Conservation (phyloP, 2,113 vertebrate species). For the Dipodomys spectabilis region DNA sequence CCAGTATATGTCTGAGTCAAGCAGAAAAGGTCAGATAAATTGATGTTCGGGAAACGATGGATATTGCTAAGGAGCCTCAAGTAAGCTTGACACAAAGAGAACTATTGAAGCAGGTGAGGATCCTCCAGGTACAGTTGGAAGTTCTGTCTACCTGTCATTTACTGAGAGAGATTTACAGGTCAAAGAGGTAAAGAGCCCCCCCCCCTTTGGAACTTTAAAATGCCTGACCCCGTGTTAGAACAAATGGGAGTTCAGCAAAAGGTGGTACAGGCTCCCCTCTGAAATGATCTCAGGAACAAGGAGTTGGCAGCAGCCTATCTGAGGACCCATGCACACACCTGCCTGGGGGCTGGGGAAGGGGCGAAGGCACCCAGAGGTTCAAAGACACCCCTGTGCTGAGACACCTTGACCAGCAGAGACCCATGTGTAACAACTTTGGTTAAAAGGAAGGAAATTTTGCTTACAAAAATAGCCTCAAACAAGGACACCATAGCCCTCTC, state of each 20-base stretch:
- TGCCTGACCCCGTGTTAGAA: background rate
- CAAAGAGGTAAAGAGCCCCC: background rate
- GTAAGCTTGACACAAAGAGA: background rate
- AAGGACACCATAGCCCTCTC: background rate
- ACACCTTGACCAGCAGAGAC: background rate
- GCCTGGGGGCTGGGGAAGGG: accelerated
- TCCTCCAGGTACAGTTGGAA: background rate
- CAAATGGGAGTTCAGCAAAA: background rate
- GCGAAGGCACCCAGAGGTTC: background rate
- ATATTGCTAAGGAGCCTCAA: background rate
- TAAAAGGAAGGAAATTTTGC: background rate
- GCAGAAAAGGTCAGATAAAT: no score
- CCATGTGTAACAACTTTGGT: background rate
- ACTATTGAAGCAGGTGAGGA: no score
- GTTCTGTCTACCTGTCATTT: background rate
- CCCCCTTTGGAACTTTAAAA: background rate
- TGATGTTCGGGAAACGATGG: no score
- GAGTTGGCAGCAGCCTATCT: accelerated
- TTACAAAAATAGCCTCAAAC: background rate
- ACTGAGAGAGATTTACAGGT: background rate
- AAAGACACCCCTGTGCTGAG: no score
- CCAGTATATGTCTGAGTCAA: no score
- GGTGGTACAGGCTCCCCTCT: background rate
- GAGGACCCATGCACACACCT: background rate
- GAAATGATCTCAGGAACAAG: background rate